Evolutionary conservation across 64 coral and sea anemone genomes (phyloP), one percentile per base, ranked within the genome.

Genomic region (Montipora capricornis): DNA sequence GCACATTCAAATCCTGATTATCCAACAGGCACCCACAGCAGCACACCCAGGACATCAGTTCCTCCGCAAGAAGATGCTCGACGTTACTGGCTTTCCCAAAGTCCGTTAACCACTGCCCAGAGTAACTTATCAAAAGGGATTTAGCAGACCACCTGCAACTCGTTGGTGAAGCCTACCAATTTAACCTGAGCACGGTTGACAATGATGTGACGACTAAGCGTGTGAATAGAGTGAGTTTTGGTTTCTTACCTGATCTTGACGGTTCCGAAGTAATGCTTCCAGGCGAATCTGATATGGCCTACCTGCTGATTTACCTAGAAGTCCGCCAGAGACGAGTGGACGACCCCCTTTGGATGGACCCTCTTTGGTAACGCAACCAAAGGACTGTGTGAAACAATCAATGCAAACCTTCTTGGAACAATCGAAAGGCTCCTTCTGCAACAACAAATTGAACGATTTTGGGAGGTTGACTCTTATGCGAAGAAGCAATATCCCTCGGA

Each of bases 391-490:
- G 62, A 79, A 64, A 12, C 49, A 79, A 68, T 79, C 75, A 77
- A 44, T 79, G 75, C 75, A 20, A 90, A 90, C 88, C 20, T 73
- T n/a, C 55, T 80, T 7, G 14, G 17, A n/a, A n/a, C 76, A 61
- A 44, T 64, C 5, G 8, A 79, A 69, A 49, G 13, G 11, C 12
- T 8, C 9, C 44, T 19, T 19, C 61, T 91, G 58, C 58, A 81
- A 1, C 17, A 91, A 11, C 46, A 91, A 80, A 47, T 91, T 69
- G 75, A 91, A 73, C 37, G 89, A 57, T 91, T 91, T 60, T 91
- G 77, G 89, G 89, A 73, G 49, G 52, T 73, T 19, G 19, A 91
- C 9, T 91, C 89, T 14, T 91, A 88, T 17, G 86, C 37, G 13
- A 37, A 0, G 37, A 55, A 55, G 52, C 77, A 57, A 51, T 19